phyloP scores from a whole-genome alignment of 2,113 vertebrate genomes.

The Notarius lentiginosus region DNA sequence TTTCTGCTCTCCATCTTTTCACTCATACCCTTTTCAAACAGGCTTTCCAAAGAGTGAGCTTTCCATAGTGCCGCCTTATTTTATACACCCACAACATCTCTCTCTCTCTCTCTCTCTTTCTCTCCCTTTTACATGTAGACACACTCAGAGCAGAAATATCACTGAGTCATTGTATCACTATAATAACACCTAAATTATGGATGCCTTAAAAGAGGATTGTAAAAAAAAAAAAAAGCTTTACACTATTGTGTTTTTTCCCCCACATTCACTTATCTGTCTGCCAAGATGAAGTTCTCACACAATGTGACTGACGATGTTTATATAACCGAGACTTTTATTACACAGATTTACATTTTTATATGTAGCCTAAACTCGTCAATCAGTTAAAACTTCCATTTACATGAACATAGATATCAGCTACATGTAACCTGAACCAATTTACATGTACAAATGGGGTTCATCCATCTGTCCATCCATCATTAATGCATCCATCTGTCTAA shows the following conservation, averaged over 20 bases:
- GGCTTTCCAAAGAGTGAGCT: slow-evolving; percentile 22
- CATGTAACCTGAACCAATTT: neutral
- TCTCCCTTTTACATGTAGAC: neutral
- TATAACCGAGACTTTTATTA: neutral
- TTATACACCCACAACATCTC: neutral
- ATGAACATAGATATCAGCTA: neutral
- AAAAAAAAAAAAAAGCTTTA: neutral
- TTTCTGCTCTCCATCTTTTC: slow-evolving; percentile 16
- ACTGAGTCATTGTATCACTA: slow-evolving; percentile 13
- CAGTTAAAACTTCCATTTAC: neutral
- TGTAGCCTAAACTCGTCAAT: neutral
- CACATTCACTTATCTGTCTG: neutral
- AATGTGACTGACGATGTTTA: neutral
- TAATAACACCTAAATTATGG: neutral
- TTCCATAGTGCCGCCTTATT: slow-evolving; percentile 23
- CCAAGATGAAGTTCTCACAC: neutral
- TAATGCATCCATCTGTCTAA: neutral
- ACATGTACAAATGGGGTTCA: neutral
- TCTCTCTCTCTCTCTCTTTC: neutral
- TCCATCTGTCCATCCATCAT: too few species aligned
- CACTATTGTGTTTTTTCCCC: neutral
- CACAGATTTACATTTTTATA: neutral
- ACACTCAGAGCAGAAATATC: slow-evolving; percentile 6
- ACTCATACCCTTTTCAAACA: slow-evolving; percentile 19
- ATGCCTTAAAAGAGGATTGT: neutral